These are phyloP conservation scores for Alcis repandata DNA, from an alignment of 2,888 invertebrate species.

Conservation along the genomic window DNA sequence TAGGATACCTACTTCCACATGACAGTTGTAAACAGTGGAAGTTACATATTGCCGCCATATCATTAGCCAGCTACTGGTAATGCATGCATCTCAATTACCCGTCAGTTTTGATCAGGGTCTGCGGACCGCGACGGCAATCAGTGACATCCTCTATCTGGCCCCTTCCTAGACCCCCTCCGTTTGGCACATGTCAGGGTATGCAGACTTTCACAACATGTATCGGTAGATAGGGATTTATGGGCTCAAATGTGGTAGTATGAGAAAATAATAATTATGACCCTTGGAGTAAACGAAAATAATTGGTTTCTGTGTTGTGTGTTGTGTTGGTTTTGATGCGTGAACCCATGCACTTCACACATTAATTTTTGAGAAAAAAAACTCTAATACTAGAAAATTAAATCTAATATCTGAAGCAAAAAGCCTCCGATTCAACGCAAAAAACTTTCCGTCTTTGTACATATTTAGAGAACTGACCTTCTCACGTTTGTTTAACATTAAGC, in stretches of 20 bases:
- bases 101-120: slow-evolving; percentile 44
- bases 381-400: too few species aligned
- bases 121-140: slow-evolving; percentile 66
- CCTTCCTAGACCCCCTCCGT: slow-evolving; percentile 62
- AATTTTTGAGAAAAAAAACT: too few species aligned
- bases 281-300: too few species aligned
- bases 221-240: background rate
- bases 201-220: background rate
- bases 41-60: slow-evolving; percentile 15
- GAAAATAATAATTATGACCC: too few species aligned
- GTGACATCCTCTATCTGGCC: slow-evolving; percentile 71
- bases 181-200: slow-evolving; percentile 24
- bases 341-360: too few species aligned
- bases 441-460: background rate
- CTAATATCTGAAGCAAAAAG: too few species aligned
- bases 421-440: background rate
- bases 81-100: slow-evolving; percentile 45
- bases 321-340: too few species aligned
- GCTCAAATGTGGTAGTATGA: background rate
- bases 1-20: too few species aligned
- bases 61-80: slow-evolving; percentile 29
- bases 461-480: background rate
- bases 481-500: background rate
- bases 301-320: too few species aligned
- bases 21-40: slow-evolving; percentile 3